These are phyloP conservation scores for Fragum sueziense DNA, from an alignment of 2,888 invertebrate species.

Conservation along the genomic window DNA sequence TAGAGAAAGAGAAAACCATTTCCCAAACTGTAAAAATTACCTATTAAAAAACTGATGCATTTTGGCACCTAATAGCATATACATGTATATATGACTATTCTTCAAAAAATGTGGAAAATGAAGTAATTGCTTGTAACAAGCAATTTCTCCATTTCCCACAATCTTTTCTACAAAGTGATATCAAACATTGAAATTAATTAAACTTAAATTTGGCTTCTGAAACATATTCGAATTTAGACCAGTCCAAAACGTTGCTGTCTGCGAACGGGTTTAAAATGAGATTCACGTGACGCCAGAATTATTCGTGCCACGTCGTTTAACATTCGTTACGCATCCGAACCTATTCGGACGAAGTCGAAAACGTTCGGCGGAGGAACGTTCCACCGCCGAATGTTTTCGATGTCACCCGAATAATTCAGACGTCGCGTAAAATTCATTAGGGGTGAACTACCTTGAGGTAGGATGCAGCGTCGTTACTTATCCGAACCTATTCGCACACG, in stretches of 20 bases:
- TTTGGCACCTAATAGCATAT: not conserved
- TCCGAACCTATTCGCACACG: too few relatives aligned
- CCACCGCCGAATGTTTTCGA: too few relatives aligned
- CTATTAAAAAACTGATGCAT: not conserved
- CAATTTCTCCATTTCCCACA: not conserved
- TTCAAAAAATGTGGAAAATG: not conserved
- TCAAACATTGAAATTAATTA: not conserved
- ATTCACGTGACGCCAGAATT: too few relatives aligned
- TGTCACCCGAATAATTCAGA: too few relatives aligned
- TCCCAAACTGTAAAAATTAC: not conserved
- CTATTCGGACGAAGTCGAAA: not conserved
- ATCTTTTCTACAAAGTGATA: not conserved
- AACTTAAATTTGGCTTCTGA: not conserved
- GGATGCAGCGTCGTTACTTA: too few relatives aligned
- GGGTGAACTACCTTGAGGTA: too few relatives aligned
- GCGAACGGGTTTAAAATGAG: not conserved
- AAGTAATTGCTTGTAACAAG: slow-evolving; percentile 1
- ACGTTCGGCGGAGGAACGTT: too few relatives aligned
- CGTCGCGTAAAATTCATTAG: too few relatives aligned
- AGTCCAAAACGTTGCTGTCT: not conserved
- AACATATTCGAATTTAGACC: not conserved
- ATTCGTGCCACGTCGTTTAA: too few relatives aligned
- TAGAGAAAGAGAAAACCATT: not conserved
- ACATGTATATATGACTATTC: not conserved
- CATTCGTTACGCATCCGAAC: not conserved